Evolutionary conservation across 1,140 invertebrate genomes (phyloP).

Genomic region (Arion vulgaris): DNA sequence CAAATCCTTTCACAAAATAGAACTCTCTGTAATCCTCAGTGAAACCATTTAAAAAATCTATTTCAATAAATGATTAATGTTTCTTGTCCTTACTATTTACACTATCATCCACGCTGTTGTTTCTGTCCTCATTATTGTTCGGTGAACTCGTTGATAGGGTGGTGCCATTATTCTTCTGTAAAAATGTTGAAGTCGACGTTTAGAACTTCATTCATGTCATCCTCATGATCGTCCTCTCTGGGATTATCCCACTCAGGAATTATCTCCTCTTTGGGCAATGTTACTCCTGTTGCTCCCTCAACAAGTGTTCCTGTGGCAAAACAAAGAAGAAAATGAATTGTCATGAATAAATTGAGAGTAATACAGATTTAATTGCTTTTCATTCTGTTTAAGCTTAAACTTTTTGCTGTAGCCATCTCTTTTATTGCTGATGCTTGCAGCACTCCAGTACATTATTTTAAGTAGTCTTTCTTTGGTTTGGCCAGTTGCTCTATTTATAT

Average conservation of each 20-base stretch:
- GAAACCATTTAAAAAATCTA: not conserved
- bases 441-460: too few species aligned
- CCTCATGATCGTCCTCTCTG: slow-evolving; percentile 54
- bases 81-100: not conserved
- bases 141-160: not conserved
- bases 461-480: too few species aligned
- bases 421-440: too few species aligned
- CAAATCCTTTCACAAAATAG: not conserved
- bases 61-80: not conserved
- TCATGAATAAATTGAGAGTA: too few species aligned
- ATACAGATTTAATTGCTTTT: too few species aligned
- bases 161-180: slow-evolving; percentile 10
- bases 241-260: slow-evolving; percentile 64
- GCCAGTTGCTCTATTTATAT: too few species aligned
- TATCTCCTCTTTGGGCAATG: slow-evolving; percentile 52
- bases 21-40: too few species aligned
- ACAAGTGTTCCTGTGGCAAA: not conserved
- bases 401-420: too few species aligned
- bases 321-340: not conserved
- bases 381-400: too few species aligned
- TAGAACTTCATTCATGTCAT: slow-evolving; percentile 63
- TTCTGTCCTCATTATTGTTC: not conserved
- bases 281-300: slow-evolving; percentile 60
- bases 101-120: not conserved
- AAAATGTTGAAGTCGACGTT: slow-evolving; percentile 63